Base-by-base conservation (phyloP, 2,113 vertebrate genomes). In the Pachypanchax playfairii region DNA sequence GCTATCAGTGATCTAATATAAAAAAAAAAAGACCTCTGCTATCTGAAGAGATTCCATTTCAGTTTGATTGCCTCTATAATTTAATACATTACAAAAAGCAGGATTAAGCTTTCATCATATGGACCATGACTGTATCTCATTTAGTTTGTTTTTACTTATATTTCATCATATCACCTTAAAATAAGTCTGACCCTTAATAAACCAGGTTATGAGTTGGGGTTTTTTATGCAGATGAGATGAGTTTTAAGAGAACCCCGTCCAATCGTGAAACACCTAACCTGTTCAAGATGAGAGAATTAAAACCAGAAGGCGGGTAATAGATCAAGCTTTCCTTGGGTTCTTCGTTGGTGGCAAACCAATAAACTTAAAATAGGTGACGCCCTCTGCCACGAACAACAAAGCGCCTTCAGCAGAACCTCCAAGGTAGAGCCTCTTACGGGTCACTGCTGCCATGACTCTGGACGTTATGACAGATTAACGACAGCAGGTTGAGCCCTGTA, bases 391-490 rank as follows among this genome's bases (percentile, higher is more conserved):
- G 69, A 85, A 82, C 80, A 90, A 88, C 89, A 90, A 91, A 90
- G 89, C 69, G 12, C 73, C 73, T 68, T 85, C 79, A 80, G 82
- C 70, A 46, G 31, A 85, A 66, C 86, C 85, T 83, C 85, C 77
- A 75, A 89, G 84, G 82, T 75, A 76, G 83, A 88, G 78, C 83
- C 86, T 83, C 75, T 77, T 69, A 60, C 65, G 77, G 91, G 89
- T 88, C 85, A 77, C 66, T 11, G 57, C 68, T 50, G 70, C 82
- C 42, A 79, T 77, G 87, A 87, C 85, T 83, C 83, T 50, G 60
- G 73, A 88, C 87, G 78, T 84, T 86, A 89, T 91, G 92, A 91
- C 91, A 90, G 91, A 91, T 92, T 91, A 90, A 93, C 78, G 88
- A 86, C 86, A 84, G 83, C 83, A 86, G 79, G 84, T 90, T 87